Evolutionary conservation across 2,888 invertebrate genomes (phyloP).

Genomic region (Galerucella nymphaeae): DNA sequence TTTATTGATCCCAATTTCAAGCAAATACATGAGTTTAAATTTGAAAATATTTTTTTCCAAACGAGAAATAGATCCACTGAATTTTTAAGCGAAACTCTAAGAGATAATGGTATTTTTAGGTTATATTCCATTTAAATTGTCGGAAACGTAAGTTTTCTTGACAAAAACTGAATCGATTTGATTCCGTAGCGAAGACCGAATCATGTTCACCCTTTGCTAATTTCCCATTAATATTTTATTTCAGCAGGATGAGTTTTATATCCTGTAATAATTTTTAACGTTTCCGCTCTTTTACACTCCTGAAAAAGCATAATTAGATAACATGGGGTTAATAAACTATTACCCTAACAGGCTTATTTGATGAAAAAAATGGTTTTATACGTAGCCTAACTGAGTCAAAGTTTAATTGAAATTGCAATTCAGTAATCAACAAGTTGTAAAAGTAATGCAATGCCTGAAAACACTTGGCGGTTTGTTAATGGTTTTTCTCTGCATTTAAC

Average conservation of each 20-base stretch:
- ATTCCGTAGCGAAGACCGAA: too few species aligned
- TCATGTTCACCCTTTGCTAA: too few species aligned
- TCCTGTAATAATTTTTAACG: too few species aligned
- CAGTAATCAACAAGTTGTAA: conserved; percentile 14
- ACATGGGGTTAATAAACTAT: background rate
- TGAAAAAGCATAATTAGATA: background rate
- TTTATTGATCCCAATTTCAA: background rate
- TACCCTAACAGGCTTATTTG: background rate
- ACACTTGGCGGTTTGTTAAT: conserved; percentile 12
- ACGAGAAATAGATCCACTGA: background rate
- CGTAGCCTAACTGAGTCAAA: background rate
- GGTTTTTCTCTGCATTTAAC: conserved; percentile 25
- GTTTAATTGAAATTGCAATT: conserved; percentile 16
- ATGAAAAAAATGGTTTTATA: background rate
- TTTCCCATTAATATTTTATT: too few species aligned
- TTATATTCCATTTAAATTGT: too few species aligned
- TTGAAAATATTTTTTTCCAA: background rate
- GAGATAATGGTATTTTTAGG: too few species aligned
- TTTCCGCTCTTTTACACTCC: background rate
- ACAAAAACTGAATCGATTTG: too few species aligned
- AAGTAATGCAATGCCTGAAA: conserved; percentile 13
- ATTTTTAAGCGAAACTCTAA: too few species aligned
- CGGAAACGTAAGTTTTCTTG: too few species aligned
- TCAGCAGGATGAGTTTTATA: too few species aligned
- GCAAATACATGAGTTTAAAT: background rate